Conservation (phyloP, 2,888 invertebrate genomes). For the Alitta virens region DNA sequence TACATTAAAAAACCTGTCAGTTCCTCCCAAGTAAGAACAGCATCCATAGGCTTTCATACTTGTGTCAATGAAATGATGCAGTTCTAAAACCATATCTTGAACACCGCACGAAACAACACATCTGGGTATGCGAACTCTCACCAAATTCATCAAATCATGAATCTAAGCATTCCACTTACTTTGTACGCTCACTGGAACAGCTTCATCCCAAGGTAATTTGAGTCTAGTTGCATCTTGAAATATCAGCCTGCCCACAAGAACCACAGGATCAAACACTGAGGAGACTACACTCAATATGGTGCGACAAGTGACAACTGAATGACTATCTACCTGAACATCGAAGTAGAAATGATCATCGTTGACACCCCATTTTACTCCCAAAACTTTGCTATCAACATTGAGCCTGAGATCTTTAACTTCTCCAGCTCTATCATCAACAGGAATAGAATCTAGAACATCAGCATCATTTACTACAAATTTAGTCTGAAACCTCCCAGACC, state of each 20-base stretch:
- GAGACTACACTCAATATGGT: not conserved
- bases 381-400: no score
- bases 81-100: not conserved
- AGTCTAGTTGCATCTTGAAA: constrained; percentile 29
- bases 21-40: constrained; percentile 12
- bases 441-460: no score
- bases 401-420: no score
- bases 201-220: constrained; percentile 30
- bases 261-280: constrained; percentile 24
- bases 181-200: constrained; percentile 24
- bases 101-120: constrained; percentile 5
- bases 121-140: not conserved
- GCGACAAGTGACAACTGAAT: no score
- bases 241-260: constrained; percentile 28
- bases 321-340: no score
- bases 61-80: constrained; percentile 23
- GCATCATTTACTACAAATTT: no score
- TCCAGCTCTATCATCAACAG: no score
- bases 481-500: no score
- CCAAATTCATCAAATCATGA: not conserved
- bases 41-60: constrained; percentile 19
- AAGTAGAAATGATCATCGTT: no score
- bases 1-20: constrained; percentile 2
- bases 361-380: no score
- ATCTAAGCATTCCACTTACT: constrained; percentile 28